Base-by-base conservation (phyloP, 1,140 invertebrate species). In the Gonioctena quinquepunctata region DNA sequence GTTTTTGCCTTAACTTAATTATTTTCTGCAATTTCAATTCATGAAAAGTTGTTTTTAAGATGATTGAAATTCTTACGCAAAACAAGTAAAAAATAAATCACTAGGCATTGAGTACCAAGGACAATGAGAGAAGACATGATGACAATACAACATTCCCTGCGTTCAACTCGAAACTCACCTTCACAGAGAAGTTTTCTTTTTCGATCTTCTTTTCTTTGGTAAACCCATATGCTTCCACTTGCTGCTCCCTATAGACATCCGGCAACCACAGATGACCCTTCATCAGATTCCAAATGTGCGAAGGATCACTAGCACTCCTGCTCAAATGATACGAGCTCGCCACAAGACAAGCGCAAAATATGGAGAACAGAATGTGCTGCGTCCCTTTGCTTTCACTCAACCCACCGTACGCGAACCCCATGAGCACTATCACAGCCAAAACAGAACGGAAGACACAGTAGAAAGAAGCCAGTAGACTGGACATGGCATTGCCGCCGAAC, bases 401-500 rank as follows among this genome's bases (percentile, higher is more conserved):
- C 0, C 91, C 92, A 13, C 93, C 94, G 78, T 95, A 98, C 0
- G 94, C 93, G 76, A 98, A 94, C 3, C 94, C 96, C 81, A 94
- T 97, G 0, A 99, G 85, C 21, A 96, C 85, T 52, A 90, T 85
- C 1, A 97, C 88, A 11, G 93, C 92, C 2, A 96, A 77, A 7
- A 93, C 76, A 72, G 95, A 98, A 59, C 95, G 88, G 16, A 91
- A 84, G 0, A 98, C 83, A 82, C 93, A 94, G 82, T 96, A 96
- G 8, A 96, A 85, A 0, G 95, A 93, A 25, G 94, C 93, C 4
- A 90, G 86, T 0, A 99, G 84, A 84, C 95, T 95, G 19, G 94
- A 95, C 4, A 94, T 94, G 0, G 96, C 97, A 82, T 96, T 99
- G 2, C 97, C 98, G 21, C 98, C 98, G 84, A 99, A 99, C 0